A percentile compares a stretch with the other conserved stretches of the same genome.
Evolutionary conservation across 1,140 invertebrate genomes (phyloP).

Genomic region (Drosophila ercepeae): DNA sequence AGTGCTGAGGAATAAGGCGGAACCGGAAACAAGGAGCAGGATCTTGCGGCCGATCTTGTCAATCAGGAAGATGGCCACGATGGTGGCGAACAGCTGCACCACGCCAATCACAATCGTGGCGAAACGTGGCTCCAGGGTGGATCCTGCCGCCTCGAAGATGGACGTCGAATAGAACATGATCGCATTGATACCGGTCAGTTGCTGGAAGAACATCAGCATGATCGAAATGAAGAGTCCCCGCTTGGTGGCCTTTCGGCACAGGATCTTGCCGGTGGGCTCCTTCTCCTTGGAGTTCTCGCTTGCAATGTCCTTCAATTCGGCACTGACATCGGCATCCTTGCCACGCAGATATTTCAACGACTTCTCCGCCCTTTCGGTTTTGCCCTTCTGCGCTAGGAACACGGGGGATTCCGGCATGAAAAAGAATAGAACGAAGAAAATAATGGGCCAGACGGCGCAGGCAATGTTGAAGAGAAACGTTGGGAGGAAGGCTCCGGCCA

Average conservation of each 20-base stretch:
- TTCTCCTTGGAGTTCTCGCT: conserved; percentile 3
- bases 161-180: conserved; percentile 63
- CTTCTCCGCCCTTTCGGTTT: conserved; percentile 86
- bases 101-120: conserved; percentile 89
- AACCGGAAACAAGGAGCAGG: conserved; percentile 87
- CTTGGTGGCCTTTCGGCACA: conserved; percentile 4
- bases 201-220: conserved; percentile 61
- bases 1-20: conserved; percentile 87
- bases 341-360: conserved; percentile 89
- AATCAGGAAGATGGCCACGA: conserved; percentile 87
- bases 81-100: conserved; percentile 89
- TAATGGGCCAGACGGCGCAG: conserved; percentile 86
- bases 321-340: conserved; percentile 85
- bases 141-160: conserved; percentile 44
- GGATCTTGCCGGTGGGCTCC: background rate
- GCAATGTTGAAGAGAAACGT: conserved; percentile 85
- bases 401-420: conserved; percentile 89
- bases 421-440: conserved; percentile 86
- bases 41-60: conserved; percentile 87
- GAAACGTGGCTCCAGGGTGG: background rate
- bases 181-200: conserved; percentile 67
- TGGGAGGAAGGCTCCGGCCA: conserved; percentile 83
- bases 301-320: conserved; percentile 28
- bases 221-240: conserved; percentile 51
- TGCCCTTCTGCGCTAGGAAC: conserved; percentile 84